phyloP scores from a whole-genome alignment of 2,113 vertebrate species.

The Cranoglanis bouderius region DNA sequence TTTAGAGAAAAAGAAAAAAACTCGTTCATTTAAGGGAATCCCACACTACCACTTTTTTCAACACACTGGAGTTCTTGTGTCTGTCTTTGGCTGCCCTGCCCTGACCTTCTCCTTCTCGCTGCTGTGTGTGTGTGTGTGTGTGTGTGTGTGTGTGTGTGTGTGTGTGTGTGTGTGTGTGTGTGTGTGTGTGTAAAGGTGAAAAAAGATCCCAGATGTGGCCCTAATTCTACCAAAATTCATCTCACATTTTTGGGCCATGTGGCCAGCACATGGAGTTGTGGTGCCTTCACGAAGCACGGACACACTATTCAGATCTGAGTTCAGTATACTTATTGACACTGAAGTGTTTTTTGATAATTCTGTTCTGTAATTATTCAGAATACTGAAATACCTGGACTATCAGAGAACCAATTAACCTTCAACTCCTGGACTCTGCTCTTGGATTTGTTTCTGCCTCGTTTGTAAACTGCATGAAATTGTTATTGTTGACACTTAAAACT shows the following conservation, averaged over 20 bases:
- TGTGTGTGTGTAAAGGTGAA: slow-evolving; percentile 10
- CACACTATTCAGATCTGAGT: not conserved
- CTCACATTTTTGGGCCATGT: slow-evolving; percentile 31
- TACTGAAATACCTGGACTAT: not conserved
- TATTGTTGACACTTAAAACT: not conserved
- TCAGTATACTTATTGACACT: not conserved
- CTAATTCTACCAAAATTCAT: slow-evolving; percentile 32
- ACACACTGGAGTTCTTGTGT: slow-evolving; percentile 10
- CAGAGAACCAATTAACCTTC: too few relatives aligned
- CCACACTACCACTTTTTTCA: not conserved
- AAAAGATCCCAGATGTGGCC: slow-evolving; percentile 34
- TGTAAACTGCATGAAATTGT: not conserved
- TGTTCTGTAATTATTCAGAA: not conserved
- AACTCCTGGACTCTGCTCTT: not conserved
- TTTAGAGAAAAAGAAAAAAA: not conserved
- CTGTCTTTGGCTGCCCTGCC: not conserved
- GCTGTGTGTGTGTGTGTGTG: not conserved
- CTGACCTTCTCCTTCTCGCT: slow-evolving; percentile 15
- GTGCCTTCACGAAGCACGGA: not conserved
- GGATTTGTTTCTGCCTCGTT: not conserved
- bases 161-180: slow-evolving; percentile 18
- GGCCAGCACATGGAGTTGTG: slow-evolving; percentile 5
- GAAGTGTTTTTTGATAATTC: not conserved
- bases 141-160: not conserved
- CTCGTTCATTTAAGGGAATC: slow-evolving; percentile 12